Percentiles rank a stretch among this genome's conserved stretches.
Evolutionary conservation across 2,888 invertebrate species (phyloP).

Genomic region (Ischnus inquisitorius): DNA sequence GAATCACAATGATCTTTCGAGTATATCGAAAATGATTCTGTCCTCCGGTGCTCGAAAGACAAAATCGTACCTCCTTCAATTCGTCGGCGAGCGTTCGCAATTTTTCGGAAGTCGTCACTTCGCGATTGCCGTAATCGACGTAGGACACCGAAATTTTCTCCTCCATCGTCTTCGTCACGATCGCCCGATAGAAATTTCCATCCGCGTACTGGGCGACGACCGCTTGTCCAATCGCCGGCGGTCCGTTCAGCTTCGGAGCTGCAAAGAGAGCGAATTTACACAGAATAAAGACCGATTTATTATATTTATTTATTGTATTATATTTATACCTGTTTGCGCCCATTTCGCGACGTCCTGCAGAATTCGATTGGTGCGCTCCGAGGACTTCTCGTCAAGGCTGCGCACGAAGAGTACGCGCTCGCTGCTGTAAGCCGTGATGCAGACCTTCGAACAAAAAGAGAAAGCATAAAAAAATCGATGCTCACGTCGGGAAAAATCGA

Average conservation of each 20-base stretch:
- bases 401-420: constrained; percentile 75
- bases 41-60: no score
- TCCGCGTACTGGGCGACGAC: constrained; percentile 79
- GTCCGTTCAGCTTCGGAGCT: constrained; percentile 73
- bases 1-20: not conserved
- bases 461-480: not conserved
- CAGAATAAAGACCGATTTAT: not conserved
- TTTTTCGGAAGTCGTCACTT: constrained; percentile 71
- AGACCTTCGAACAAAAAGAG: constrained; percentile 73
- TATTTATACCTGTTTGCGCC: constrained; percentile 74
- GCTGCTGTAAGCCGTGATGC: constrained; percentile 73
- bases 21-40: no score
- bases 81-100: constrained; percentile 75
- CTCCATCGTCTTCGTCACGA: constrained; percentile 74
- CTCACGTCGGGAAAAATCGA: not conserved
- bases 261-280: constrained; percentile 30
- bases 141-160: constrained; percentile 76
- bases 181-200: constrained; percentile 81
- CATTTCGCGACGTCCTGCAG: constrained; percentile 78
- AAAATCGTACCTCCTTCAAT: constrained; percentile 75
- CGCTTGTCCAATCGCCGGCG: constrained; percentile 78
- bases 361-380: constrained; percentile 74
- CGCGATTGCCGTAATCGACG: constrained; percentile 82
- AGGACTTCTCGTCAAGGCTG: constrained; percentile 70
- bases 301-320: not conserved